These are phyloP conservation scores for Paraescarpia echinospica DNA, from an alignment of 1,140 invertebrate genomes.

Conservation along the genomic window DNA sequence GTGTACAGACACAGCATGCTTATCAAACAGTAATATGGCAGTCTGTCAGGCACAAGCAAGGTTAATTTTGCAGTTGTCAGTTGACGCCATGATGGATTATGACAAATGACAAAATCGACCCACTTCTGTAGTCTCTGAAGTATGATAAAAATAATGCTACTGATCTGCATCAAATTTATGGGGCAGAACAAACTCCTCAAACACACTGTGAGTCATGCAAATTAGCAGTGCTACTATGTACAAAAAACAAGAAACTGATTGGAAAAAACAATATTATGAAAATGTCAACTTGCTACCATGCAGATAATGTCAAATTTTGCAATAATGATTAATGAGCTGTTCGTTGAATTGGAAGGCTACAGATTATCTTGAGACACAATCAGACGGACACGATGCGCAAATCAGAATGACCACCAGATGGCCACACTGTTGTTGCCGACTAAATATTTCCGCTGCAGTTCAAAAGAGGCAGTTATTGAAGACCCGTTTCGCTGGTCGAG, in stretches of 20 bases:
- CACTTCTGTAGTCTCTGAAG: background rate
- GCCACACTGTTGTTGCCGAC: background rate
- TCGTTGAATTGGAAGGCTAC: background rate
- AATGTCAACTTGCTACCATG: background rate
- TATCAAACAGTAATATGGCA: background rate
- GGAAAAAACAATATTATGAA: background rate
- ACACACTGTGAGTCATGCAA: background rate
- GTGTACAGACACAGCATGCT: background rate
- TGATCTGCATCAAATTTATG: background rate
- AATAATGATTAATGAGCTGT: background rate
- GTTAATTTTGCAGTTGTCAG: background rate
- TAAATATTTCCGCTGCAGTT: background rate
- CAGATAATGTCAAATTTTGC: background rate
- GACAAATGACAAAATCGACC: background rate
- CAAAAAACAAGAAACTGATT: background rate
- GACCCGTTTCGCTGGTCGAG: conserved; percentile 36
- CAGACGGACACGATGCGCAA: background rate
- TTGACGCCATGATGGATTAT: background rate
- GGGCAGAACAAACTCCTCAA: background rate
- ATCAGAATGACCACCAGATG: background rate
- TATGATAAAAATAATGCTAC: conserved; percentile 1
- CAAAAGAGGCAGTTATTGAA: conserved; percentile 40
- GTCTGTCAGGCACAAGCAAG: background rate
- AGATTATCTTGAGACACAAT: background rate
- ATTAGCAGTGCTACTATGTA: background rate